Evolutionary conservation across 2,797 vertebrate species (phyloP).

Genomic region (Pseudomugil tenellus): DNA sequence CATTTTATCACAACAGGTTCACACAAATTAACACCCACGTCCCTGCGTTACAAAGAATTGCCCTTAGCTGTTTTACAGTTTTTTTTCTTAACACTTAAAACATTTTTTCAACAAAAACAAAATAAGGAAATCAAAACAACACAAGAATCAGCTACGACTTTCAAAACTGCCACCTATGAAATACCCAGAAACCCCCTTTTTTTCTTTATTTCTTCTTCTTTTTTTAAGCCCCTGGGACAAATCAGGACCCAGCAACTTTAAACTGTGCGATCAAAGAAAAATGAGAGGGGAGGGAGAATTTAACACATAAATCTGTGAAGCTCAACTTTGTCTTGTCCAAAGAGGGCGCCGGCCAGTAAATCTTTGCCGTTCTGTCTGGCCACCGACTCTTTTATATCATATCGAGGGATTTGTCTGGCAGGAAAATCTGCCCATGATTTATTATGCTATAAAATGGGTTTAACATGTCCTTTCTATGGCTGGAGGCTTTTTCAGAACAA

Average conservation of each 20-base stretch:
- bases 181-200: constrained; percentile 53
- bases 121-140: constrained; percentile 49
- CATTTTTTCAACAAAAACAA: constrained; percentile 61
- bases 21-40: constrained; percentile 79
- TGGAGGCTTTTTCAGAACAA: constrained; percentile 57
- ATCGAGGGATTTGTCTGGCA: constrained; percentile 74
- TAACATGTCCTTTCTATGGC: constrained; percentile 66
- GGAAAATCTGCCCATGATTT: constrained; percentile 75
- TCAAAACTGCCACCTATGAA: constrained; percentile 71
- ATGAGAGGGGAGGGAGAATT: constrained; percentile 45
- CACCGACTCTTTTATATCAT: constrained; percentile 67
- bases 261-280: constrained; percentile 63
- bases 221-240: constrained; percentile 42
- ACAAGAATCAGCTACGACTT: constrained; percentile 74
- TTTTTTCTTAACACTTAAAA: constrained; percentile 74
- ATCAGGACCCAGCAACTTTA: constrained; percentile 55
- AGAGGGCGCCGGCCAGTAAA: constrained; percentile 62
- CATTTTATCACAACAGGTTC: constrained; percentile 85
- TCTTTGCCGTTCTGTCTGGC: constrained; percentile 65
- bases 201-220: background rate
- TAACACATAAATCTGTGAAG: constrained; percentile 69
- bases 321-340: constrained; percentile 69
- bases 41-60: constrained; percentile 82
- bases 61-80: constrained; percentile 67
- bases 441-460: constrained; percentile 72